Conservation (phyloP, 2,888 invertebrate species). For the Acleris holmiana region DNA sequence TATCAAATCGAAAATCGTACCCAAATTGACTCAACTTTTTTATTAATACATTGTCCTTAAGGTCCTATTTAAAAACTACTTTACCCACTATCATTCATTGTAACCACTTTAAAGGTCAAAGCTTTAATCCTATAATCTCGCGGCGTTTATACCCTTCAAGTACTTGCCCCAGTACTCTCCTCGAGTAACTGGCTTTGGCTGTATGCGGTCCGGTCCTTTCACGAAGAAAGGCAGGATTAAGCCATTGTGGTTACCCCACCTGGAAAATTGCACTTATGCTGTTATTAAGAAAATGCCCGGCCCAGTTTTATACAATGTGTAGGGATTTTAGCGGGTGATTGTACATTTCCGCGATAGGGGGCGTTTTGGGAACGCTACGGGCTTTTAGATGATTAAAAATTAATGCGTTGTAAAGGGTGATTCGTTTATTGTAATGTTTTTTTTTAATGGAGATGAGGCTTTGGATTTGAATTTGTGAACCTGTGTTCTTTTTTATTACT, state of each 20-base stretch:
- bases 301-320: constrained; percentile 37
- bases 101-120: neutral
- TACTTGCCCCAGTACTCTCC: constrained; percentile 12
- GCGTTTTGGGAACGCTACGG: constrained; percentile 11
- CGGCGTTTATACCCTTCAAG: neutral
- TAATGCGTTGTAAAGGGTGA: constrained; percentile 10
- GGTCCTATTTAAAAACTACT: neutral
- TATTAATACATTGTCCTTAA: too few relatives aligned
- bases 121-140: neutral
- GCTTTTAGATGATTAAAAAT: constrained; percentile 34
- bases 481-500: too few relatives aligned
- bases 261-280: constrained; percentile 41
- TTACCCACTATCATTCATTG: neutral
- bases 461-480: neutral
- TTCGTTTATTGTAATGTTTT: neutral
- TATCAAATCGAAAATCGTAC: too few relatives aligned
- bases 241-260: constrained; percentile 38
- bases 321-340: constrained; percentile 34
- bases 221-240: constrained; percentile 37
- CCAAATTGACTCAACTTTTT: too few relatives aligned
- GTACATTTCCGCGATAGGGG: constrained; percentile 24
- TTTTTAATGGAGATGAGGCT: neutral
- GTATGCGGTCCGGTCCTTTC: constrained; percentile 27
- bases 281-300: constrained; percentile 40
- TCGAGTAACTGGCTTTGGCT: constrained; percentile 1